Percentiles rank a stretch among this genome's conserved stretches.
phyloP scores from a whole-genome alignment of 1,140 invertebrate species.

The Philopotamus ludificatus region DNA sequence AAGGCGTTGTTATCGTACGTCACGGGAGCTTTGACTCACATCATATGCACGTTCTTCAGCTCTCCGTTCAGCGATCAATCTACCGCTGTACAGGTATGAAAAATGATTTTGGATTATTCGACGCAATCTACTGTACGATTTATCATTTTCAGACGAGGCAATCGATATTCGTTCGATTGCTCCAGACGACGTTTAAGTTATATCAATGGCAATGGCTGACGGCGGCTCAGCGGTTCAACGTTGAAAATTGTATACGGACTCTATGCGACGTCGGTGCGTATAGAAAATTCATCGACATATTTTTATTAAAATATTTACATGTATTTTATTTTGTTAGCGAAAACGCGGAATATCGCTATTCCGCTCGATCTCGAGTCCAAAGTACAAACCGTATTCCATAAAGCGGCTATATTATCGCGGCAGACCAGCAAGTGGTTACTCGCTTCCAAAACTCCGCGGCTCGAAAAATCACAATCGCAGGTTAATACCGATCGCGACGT shows the following conservation, averaged over 20 bases:
- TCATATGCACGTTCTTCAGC: slow-evolving; percentile 96
- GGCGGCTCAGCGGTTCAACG: slow-evolving; percentile 83
- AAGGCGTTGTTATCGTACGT: slow-evolving; percentile 87
- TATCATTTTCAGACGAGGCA: slow-evolving; percentile 75
- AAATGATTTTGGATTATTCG: slow-evolving; percentile 14
- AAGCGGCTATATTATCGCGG: slow-evolving; percentile 80
- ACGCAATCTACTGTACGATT: slow-evolving; percentile 1
- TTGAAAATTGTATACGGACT: slow-evolving; percentile 93
- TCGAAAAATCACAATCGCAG: slow-evolving; percentile 77
- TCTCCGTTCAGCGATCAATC: slow-evolving; percentile 97
- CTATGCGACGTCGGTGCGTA: slow-evolving; percentile 85
- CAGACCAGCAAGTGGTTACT: slow-evolving; percentile 89
- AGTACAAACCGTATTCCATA: slow-evolving; percentile 86
- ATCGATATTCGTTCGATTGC: slow-evolving; percentile 90
- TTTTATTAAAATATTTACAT: slow-evolving; percentile 4
- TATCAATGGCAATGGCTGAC: slow-evolving; percentile 88
- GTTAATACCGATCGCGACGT: slow-evolving; percentile 47
- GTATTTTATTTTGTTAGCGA: slow-evolving; percentile 61
- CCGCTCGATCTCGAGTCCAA: slow-evolving; percentile 88
- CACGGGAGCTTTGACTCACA: slow-evolving; percentile 89
- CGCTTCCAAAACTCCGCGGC: slow-evolving; percentile 75
- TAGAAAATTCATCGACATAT: not conserved
- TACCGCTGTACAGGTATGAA: slow-evolving; percentile 82
- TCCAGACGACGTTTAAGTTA: slow-evolving; percentile 88
- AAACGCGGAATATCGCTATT: slow-evolving; percentile 86